Conservation (phyloP, 1,140 invertebrate species). For the Nasonia giraulti region DNA sequence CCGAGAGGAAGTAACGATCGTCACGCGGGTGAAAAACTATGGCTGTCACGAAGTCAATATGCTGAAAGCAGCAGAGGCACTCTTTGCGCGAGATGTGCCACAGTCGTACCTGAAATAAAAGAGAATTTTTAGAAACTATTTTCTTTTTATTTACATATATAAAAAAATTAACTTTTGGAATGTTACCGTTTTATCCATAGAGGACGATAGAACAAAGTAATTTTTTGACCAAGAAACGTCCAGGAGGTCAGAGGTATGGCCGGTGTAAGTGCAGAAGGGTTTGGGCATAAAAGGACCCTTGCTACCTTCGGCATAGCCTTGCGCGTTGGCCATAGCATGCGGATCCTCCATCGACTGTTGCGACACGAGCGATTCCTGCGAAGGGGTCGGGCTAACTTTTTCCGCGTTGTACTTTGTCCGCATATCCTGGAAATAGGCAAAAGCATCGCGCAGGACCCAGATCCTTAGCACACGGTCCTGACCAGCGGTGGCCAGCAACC, state of each 20-base stretch:
- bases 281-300: constrained; percentile 91
- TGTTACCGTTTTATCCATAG: constrained; percentile 97
- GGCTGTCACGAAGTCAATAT: constrained; percentile 98
- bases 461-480: constrained; percentile 95
- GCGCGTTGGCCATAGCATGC: constrained; percentile 73
- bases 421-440: constrained; percentile 94
- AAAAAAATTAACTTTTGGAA: not conserved
- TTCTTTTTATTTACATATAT: not conserved
- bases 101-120: constrained; percentile 75
- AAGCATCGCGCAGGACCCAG: constrained; percentile 93
- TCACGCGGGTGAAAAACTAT: constrained; percentile 98
- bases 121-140: not conserved
- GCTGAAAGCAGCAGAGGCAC: constrained; percentile 98
- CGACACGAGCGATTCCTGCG: constrained; percentile 89
- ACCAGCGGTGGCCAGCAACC: constrained; percentile 94
- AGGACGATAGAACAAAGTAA: constrained; percentile 97
- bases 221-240: constrained; percentile 99
- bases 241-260: constrained; percentile 96
- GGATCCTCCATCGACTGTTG: constrained; percentile 83
- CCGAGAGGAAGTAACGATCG: constrained; percentile 96
- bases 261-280: constrained; percentile 95
- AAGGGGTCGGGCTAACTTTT: constrained; percentile 91
- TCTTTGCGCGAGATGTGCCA: constrained; percentile 98
- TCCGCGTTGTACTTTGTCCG: constrained; percentile 94
- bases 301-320: constrained; percentile 70